phyloP scores from a whole-genome alignment of 2,113 vertebrate species.

The Gorsachius goisagi region DNA sequence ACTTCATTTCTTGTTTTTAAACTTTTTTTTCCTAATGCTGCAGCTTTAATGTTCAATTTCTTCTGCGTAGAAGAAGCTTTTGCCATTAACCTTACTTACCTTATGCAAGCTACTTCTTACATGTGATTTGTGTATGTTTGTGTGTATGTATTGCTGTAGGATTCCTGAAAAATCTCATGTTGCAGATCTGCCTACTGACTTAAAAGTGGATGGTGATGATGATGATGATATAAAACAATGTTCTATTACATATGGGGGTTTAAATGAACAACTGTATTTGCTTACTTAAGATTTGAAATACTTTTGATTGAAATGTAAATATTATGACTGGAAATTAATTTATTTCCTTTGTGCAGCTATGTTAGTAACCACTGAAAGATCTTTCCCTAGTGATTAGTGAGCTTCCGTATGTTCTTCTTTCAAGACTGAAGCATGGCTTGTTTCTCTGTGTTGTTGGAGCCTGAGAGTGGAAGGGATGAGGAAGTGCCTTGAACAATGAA shows the following conservation, averaged over 20 bases:
- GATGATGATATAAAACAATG: neutral
- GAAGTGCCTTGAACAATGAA: neutral
- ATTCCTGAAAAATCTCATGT: neutral
- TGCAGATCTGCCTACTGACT: slow-evolving; percentile 2
- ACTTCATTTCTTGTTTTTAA: slow-evolving; percentile 47
- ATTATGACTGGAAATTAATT: slow-evolving; percentile 14
- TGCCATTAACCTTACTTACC: slow-evolving; percentile 56
- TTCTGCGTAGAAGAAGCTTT: slow-evolving; percentile 52
- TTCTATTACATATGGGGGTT: neutral
- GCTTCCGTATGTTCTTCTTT: neutral
- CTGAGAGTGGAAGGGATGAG: neutral
- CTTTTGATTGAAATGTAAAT: slow-evolving; percentile 16
- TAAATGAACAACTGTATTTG: slow-evolving; percentile 2
- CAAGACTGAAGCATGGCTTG: neutral
- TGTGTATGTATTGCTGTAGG: slow-evolving; percentile 23
- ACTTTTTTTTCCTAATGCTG: slow-evolving; percentile 16
- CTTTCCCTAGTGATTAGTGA: neutral
- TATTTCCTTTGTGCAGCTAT: neutral
- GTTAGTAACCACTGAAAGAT: neutral
- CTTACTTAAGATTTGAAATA: neutral
- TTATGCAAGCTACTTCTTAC: slow-evolving; percentile 34
- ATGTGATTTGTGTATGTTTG: slow-evolving; percentile 37
- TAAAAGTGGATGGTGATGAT: neutral
- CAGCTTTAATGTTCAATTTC: slow-evolving; percentile 45
- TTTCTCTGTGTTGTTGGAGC: neutral